Evolutionary conservation across 2,113 vertebrate species (phyloP), one percentile per base, ranked within the genome.

Genomic region (Brachyhypopomus occidentalis): DNA sequence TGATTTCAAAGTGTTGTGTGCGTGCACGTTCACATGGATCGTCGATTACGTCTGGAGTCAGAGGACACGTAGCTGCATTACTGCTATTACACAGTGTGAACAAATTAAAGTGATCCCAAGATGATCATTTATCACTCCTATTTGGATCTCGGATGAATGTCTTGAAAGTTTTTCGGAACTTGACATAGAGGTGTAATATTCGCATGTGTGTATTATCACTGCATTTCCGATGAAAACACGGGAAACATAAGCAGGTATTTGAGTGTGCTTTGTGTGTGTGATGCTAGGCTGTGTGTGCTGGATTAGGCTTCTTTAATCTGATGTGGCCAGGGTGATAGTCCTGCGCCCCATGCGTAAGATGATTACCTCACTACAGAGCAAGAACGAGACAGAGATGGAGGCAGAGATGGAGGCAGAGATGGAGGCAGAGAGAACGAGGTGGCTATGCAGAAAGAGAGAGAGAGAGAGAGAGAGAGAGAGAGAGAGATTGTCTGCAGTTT

Each of bases 281-380:
- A 69, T 70, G 19, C 69, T 38, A 41, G 55, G 1, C 30, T 73
- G 34, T 36, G 30, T 64, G 25, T 64, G 78, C 45, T 55, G 48
- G 25, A 73, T 73, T 73, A 80, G 59, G 70, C 41, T 48, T 52
- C 38, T 72, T n/a, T 79, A 63, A 72, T 72, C 78, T 62, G 58
- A 63, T 79, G 45, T 45, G 5, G 9, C 19, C 34, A 62, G 25
- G 78, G 38, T 73, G 73, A 80, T 80, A 59, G 70, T 9, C 58
- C 59, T 80, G 59, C 70, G 36, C 70, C 73, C 38, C 60, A 52
- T 63, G 73, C 52, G 55, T 30, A 70, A 70, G 34, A 72, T 80
- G 69, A 73, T 72, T 72, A 73, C 41, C 7, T 16, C 41, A 16
- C 70, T 55, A 16, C 19, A 52, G 11, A 63, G 56, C 11, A n/a